These are phyloP conservation scores for Vanessa cardui DNA, from an alignment of 2,888 invertebrate genomes.

Conservation along the genomic window DNA sequence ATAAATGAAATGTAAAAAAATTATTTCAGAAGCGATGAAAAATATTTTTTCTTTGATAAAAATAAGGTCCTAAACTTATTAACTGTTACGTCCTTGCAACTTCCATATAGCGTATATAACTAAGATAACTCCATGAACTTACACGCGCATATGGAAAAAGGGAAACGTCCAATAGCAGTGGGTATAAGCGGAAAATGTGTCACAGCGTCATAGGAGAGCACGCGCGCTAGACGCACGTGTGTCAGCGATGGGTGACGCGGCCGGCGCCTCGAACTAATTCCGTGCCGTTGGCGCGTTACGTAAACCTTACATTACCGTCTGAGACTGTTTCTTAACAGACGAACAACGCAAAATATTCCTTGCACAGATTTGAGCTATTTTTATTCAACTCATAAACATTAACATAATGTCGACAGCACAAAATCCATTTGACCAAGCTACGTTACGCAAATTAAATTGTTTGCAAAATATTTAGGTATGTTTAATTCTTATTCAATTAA, in stretches of 20 bases:
- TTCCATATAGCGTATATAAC: not conserved
- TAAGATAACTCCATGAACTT: not conserved
- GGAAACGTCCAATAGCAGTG: not conserved
- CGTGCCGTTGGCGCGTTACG: constrained; percentile 58
- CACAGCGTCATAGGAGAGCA: constrained; percentile 17
- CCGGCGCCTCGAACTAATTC: constrained; percentile 58
- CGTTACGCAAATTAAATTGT: too few relatives aligned
- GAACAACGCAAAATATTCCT: not conserved
- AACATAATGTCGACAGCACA: too few relatives aligned
- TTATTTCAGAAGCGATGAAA: too few relatives aligned
- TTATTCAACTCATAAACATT: too few relatives aligned
- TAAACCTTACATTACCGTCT: constrained; percentile 53
- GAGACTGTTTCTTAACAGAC: constrained; percentile 3
- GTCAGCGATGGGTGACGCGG: constrained; percentile 42
- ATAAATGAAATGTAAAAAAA: not conserved
- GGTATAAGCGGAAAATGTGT: constrained; percentile 30
- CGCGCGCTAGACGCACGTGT: constrained; percentile 36
- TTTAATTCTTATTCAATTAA: too few relatives aligned
- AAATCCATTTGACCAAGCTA: too few relatives aligned
- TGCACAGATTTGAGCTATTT: not conserved
- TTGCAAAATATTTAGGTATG: too few relatives aligned
- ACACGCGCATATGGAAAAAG: not conserved
- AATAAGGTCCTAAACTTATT: not conserved
- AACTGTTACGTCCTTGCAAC: not conserved
- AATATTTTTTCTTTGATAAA: too few relatives aligned